A percentile compares a stretch with the other conserved stretches of the same genome.
phyloP scores from a whole-genome alignment of 2,888 invertebrate species.

The Chloroclystis v-ata region DNA sequence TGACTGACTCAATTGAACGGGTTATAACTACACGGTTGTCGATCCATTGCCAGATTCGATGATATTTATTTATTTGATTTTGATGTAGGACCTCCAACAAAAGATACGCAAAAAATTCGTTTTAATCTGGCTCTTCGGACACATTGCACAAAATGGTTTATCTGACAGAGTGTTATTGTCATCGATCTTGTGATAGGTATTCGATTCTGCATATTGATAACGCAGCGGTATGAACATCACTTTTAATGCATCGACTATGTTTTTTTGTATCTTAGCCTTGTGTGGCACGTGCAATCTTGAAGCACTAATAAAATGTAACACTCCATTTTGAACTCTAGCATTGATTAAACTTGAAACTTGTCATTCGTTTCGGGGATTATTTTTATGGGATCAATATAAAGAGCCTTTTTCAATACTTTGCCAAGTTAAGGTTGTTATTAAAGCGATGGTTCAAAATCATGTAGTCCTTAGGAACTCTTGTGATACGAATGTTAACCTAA shows the following conservation, averaged over 20 bases:
- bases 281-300: no score
- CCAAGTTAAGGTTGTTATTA: no score
- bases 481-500: constrained; percentile 3
- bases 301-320: no score
- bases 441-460: constrained; percentile 3
- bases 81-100: no score
- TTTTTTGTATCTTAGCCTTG: no score
- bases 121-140: no score
- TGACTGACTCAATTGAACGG: background rate
- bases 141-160: constrained; percentile 42
- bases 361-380: no score
- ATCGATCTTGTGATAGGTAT: constrained; percentile 38
- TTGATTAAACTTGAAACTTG: no score
- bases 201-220: constrained; percentile 37
- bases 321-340: no score
- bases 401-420: no score
- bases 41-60: background rate
- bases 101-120: no score
- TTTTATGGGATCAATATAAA: no score
- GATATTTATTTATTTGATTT: background rate
- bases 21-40: background rate
- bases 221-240: constrained; percentile 26
- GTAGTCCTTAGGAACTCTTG: constrained; percentile 5
- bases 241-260: background rate
- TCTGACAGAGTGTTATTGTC: constrained; percentile 43